Percentiles rank a stretch among this genome's conserved stretches.
phyloP scores from a whole-genome alignment of 2,797 vertebrate species.

The Scolopax bukidnonensis region DNA sequence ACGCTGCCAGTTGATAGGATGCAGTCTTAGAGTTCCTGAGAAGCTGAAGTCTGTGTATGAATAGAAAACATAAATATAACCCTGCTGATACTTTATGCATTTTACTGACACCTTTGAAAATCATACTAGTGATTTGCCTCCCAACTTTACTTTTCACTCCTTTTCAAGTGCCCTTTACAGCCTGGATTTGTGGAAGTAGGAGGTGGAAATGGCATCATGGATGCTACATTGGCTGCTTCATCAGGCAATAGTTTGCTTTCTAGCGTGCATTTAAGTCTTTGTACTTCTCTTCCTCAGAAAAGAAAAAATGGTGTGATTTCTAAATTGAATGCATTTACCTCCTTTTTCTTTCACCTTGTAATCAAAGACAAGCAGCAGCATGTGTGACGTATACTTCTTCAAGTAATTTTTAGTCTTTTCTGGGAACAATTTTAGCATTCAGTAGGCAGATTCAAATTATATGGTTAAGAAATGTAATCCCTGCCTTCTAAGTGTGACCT shows the following conservation, averaged over 20 bases:
- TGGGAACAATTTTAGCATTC: not conserved
- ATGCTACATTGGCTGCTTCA: not conserved
- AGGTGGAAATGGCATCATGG: not conserved
- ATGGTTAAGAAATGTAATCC: not conserved
- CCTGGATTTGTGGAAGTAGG: not conserved
- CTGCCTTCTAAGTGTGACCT: not conserved
- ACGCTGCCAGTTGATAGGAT: fast-evolving
- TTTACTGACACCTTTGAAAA: not conserved
- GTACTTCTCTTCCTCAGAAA: too few relatives aligned
- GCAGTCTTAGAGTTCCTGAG: not conserved
- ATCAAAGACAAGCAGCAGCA: not conserved
- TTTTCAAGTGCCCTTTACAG: not conserved
- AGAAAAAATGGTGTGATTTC: not conserved
- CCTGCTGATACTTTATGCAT: not conserved
- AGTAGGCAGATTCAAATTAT: not conserved
- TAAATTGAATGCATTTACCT: not conserved
- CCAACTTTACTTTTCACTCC: not conserved
- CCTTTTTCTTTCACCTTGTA: not conserved
- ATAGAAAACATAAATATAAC: not conserved
- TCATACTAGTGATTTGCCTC: not conserved
- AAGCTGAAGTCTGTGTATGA: not conserved
- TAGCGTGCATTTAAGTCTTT: not conserved
- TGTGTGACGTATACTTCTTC: not conserved
- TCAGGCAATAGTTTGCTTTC: not conserved
- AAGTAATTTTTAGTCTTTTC: not conserved